phyloP scores from a whole-genome alignment of 1,140 invertebrate genomes.

The Pogonomyrmex barbatus region DNA sequence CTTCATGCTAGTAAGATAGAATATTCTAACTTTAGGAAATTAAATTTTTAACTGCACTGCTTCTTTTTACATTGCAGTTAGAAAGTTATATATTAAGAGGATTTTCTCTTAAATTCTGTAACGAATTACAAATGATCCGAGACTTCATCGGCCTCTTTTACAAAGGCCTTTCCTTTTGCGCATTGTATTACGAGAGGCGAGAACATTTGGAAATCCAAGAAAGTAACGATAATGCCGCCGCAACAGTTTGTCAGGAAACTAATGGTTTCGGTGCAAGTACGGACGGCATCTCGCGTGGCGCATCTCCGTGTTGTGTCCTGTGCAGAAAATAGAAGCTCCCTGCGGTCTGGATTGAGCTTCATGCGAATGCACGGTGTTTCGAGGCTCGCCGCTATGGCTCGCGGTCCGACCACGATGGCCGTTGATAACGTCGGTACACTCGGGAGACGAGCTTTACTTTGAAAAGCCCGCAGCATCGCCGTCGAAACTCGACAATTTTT shows the following conservation, averaged over 20 bases:
- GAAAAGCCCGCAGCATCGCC: slow-evolving; percentile 28
- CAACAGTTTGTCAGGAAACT: slow-evolving; percentile 52
- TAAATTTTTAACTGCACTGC: background rate
- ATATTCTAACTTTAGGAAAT: background rate
- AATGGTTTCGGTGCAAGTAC: slow-evolving; percentile 49
- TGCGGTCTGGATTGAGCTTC: slow-evolving; percentile 45
- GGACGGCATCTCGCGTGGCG: slow-evolving; percentile 2
- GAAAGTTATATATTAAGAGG: background rate
- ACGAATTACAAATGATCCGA: background rate
- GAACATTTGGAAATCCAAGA: slow-evolving; percentile 12
- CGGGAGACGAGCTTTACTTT: slow-evolving; percentile 50
- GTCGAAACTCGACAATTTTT: slow-evolving; percentile 30
- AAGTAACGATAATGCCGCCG: slow-evolving; percentile 40
- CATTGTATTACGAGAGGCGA: slow-evolving; percentile 26
- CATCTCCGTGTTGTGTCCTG: slow-evolving; percentile 25
- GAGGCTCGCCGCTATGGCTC: slow-evolving; percentile 54
- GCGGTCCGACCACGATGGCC: slow-evolving; percentile 33
- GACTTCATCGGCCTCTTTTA: background rate
- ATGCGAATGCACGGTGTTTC: slow-evolving; percentile 50
- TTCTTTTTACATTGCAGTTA: background rate
- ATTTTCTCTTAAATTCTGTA: background rate
- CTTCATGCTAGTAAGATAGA: background rate
- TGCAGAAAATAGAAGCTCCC: slow-evolving; percentile 48
- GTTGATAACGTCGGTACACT: slow-evolving; percentile 51
- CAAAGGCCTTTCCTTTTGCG: background rate